A percentile compares a stretch with the other conserved stretches of the same genome.
These are phyloP conservation scores for Premnoplex brunnescens DNA, from an alignment of 2,797 vertebrate genomes.

Conservation along the genomic window DNA sequence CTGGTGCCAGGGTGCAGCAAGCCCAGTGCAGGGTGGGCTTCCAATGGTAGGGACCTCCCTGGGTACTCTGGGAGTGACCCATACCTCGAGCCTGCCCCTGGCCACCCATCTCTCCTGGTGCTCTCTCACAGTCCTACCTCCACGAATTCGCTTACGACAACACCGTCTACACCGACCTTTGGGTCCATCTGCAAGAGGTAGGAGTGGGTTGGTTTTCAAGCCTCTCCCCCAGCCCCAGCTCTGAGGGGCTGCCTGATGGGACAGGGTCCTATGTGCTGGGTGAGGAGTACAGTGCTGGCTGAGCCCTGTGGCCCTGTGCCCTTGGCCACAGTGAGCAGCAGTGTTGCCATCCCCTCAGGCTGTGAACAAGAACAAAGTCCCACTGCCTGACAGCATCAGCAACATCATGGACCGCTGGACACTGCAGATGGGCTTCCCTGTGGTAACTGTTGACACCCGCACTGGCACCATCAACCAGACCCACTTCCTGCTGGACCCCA, in stretches of 20 bases:
- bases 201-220: background rate
- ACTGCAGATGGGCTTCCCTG: conserved; percentile 95
- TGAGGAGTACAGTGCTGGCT: fast-evolving
- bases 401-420: conserved; percentile 93
- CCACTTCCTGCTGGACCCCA: conserved; percentile 88
- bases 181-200: conserved; percentile 86
- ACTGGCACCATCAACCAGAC: conserved; percentile 80
- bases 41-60: fast-evolving
- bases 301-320: background rate
- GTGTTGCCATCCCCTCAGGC: conserved; percentile 70
- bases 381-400: conserved; percentile 71
- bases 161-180: conserved; percentile 84
- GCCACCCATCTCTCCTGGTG: background rate
- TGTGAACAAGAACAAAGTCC: background rate
- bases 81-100: background rate
- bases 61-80: background rate
- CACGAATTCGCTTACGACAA: conserved; percentile 81
- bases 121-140: conserved; percentile 85
- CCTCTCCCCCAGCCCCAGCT: background rate
- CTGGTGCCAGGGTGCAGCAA: background rate
- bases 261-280: fast-evolving
- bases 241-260: background rate
- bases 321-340: fast-evolving
- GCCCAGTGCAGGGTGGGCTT: background rate
- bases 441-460: conserved; percentile 84